Percentiles rank a stretch among this genome's conserved stretches.
Evolutionary conservation across 2,888 invertebrate genomes (phyloP).

Genomic region (Temnothorax ravouxi): DNA sequence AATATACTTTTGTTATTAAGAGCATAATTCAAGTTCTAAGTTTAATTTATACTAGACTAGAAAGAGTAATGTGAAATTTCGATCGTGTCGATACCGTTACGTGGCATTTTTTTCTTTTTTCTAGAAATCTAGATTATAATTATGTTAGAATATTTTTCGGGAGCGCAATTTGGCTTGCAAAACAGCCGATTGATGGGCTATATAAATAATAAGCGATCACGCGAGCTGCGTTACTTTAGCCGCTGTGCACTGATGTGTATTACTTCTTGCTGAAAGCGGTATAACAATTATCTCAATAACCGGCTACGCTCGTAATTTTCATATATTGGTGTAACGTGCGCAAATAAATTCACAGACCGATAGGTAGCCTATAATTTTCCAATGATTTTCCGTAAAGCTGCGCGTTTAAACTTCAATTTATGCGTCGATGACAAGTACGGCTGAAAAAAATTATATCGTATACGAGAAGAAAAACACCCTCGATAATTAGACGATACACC

Average conservation of each 20-base stretch:
- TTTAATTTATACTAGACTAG: not conserved
- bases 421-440: slow-evolving; percentile 11
- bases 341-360: slow-evolving; percentile 21
- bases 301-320: slow-evolving; percentile 52
- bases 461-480: not conserved
- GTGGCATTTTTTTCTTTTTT: not conserved
- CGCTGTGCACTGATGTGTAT: slow-evolving; percentile 21
- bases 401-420: slow-evolving; percentile 4
- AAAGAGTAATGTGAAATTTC: not conserved
- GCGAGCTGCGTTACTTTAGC: slow-evolving; percentile 32
- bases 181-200: slow-evolving; percentile 9
- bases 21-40: not conserved
- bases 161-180: slow-evolving; percentile 35
- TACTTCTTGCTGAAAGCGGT: slow-evolving; percentile 55
- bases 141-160: not conserved
- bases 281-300: slow-evolving; percentile 69
- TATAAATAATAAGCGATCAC: slow-evolving; percentile 62
- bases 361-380: slow-evolving; percentile 17
- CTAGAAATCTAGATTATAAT: not conserved
- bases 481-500: slow-evolving; percentile 25
- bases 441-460: not conserved
- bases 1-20: not conserved
- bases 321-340: slow-evolving; percentile 37
- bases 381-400: not conserved
- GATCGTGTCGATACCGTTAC: not conserved